Evolutionary conservation across 2,797 vertebrate genomes (phyloP).

Genomic region (Chiloscyllium punctatum): DNA sequence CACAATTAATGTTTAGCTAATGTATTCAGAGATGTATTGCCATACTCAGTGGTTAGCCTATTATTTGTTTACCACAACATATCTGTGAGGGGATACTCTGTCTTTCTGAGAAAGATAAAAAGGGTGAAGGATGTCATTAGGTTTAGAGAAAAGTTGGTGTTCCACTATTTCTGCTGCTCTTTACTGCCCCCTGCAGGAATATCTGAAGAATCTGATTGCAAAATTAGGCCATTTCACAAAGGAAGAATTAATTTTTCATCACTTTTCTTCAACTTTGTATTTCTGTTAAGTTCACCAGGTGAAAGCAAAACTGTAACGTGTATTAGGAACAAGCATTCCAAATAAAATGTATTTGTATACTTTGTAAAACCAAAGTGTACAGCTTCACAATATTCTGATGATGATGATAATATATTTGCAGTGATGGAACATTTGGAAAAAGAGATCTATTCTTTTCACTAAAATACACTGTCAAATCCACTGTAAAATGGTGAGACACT

Average conservation of each 20-base stretch:
- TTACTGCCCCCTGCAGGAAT: constrained; percentile 18
- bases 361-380: too few relatives aligned
- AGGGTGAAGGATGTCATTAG: not conserved
- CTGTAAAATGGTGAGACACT: too few relatives aligned
- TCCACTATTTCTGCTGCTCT: not conserved
- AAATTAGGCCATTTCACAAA: not conserved
- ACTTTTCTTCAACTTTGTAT: not conserved
- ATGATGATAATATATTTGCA: too few relatives aligned
- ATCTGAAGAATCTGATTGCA: not conserved
- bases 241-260: not conserved
- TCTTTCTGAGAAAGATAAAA: not conserved
- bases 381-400: too few relatives aligned
- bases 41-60: constrained; percentile 2
- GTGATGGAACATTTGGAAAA: too few relatives aligned
- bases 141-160: not conserved
- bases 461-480: too few relatives aligned
- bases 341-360: too few relatives aligned
- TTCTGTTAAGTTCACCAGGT: not conserved
- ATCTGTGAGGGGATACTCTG: not conserved
- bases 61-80: not conserved
- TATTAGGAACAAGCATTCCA: too few relatives aligned
- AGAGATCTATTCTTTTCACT: too few relatives aligned
- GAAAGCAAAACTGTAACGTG: not conserved
- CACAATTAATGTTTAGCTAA: not conserved
- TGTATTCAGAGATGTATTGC: not conserved